These are phyloP conservation scores for Lithosia quadra DNA, from an alignment of 2,888 invertebrate genomes.

Conservation along the genomic window DNA sequence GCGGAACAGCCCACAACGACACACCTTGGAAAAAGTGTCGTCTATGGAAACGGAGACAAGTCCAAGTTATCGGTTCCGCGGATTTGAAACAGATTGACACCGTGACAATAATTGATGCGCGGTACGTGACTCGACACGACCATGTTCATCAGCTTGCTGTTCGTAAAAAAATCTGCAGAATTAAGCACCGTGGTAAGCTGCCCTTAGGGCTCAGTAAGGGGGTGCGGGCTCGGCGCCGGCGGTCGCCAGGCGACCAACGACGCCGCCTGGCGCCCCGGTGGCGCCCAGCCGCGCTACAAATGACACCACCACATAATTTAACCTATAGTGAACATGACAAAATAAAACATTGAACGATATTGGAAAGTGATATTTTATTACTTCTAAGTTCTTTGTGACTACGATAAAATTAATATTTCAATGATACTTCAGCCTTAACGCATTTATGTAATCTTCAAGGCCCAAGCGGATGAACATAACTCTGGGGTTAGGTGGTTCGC, in stretches of 20 bases:
- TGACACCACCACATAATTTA: conserved; percentile 44
- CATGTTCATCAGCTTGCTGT: background rate
- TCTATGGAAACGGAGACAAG: background rate
- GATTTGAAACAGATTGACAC: background rate
- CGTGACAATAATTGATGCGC: background rate
- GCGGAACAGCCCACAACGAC: background rate
- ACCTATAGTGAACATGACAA: conserved; percentile 20
- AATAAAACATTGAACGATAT: conserved; percentile 29
- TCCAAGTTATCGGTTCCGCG: background rate
- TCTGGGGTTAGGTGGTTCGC: too few species aligned
- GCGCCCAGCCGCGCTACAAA: conserved; percentile 57
- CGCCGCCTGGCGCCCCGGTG: conserved; percentile 58
- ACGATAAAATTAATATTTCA: conserved; percentile 20
- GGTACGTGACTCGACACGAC: background rate
- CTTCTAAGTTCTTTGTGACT: background rate
- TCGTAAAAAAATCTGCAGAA: background rate
- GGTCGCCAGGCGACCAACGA: conserved; percentile 48
- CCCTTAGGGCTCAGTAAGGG: conserved; percentile 11
- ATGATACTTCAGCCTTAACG: background rate
- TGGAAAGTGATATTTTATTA: conserved; percentile 36
- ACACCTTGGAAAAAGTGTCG: background rate
- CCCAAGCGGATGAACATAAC: too few species aligned
- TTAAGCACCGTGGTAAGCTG: background rate
- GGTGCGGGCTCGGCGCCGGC: conserved; percentile 44
- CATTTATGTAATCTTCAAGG: background rate